These are phyloP conservation scores for Zaprionus camerounensis DNA, from an alignment of 1,140 invertebrate species.

Conservation along the genomic window DNA sequence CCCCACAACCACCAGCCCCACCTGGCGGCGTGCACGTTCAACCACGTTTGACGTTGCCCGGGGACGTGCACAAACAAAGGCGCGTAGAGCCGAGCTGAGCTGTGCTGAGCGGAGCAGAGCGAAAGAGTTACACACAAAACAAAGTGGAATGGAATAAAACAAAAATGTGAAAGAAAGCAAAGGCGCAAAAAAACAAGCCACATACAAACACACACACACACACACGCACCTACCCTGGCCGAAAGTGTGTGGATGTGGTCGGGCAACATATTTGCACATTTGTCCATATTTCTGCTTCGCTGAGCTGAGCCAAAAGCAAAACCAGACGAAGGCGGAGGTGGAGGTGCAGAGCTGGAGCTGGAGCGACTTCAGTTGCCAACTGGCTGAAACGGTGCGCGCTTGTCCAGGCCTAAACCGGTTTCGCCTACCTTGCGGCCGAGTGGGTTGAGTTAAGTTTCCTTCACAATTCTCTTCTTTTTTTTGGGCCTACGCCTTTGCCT, in stretches of 20 bases:
- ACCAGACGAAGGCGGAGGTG: neutral
- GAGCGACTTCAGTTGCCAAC: slow-evolving; percentile 15
- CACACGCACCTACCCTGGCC: neutral
- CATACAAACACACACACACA: neutral
- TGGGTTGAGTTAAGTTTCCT: neutral
- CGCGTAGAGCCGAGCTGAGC: slow-evolving; percentile 51
- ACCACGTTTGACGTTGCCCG: slow-evolving; percentile 25
- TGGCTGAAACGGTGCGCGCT: slow-evolving; percentile 26
- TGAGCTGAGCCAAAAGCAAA: slow-evolving; percentile 41
- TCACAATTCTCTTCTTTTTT: slow-evolving; percentile 30
- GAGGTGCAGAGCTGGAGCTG: too few species aligned
- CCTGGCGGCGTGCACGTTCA: slow-evolving; percentile 2
- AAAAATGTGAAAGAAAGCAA: slow-evolving; percentile 18
- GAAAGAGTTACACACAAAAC: slow-evolving; percentile 44
- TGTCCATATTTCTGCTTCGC: slow-evolving; percentile 79
- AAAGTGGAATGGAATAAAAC: slow-evolving; percentile 23
- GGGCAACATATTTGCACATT: slow-evolving; percentile 74
- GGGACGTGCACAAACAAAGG: slow-evolving; percentile 66
- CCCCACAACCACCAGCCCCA: neutral
- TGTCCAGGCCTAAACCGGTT: slow-evolving; percentile 37
- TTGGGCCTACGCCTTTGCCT: slow-evolving; percentile 52
- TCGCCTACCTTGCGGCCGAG: slow-evolving; percentile 24
- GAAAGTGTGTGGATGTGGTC: slow-evolving; percentile 35
- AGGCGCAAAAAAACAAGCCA: neutral
- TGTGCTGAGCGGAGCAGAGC: slow-evolving; percentile 32